Percentiles rank a stretch among this genome's conserved stretches.
phyloP scores from a whole-genome alignment of 1,140 invertebrate genomes.

The Dendroctonus ponderosae region DNA sequence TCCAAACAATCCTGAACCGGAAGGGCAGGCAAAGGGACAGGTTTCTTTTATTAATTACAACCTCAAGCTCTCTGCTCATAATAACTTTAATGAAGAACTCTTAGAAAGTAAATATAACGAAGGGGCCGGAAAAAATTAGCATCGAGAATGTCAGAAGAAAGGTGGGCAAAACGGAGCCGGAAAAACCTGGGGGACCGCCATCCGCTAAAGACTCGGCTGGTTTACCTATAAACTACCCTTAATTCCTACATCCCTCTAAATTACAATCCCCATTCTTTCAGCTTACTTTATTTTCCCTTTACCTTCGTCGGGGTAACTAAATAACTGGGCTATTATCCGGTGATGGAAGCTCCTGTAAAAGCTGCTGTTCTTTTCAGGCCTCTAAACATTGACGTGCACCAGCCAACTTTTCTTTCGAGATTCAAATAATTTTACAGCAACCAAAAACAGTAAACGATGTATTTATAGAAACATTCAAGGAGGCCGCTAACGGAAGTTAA shows the following conservation, averaged over 20 bases:
- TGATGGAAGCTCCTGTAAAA: slow-evolving; percentile 43
- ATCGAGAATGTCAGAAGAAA: slow-evolving; percentile 37
- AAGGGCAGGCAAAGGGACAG: too few relatives aligned
- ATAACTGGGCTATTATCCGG: slow-evolving; percentile 52
- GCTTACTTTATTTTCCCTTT: slow-evolving; percentile 52
- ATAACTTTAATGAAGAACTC: slow-evolving; percentile 42
- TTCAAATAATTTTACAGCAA: neutral
- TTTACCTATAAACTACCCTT: slow-evolving; percentile 55
- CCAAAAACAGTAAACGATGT: too few relatives aligned
- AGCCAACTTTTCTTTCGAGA: neutral
- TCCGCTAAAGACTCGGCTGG: slow-evolving; percentile 51
- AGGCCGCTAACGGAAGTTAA: too few relatives aligned
- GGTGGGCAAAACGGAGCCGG: slow-evolving; percentile 18
- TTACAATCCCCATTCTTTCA: slow-evolving; percentile 54
- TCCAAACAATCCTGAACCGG: too few relatives aligned
- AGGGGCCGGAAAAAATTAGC: slow-evolving; percentile 40
- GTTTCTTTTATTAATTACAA: slow-evolving; percentile 37
- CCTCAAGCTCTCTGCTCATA: slow-evolving; percentile 32
- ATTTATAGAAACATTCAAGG: too few relatives aligned
- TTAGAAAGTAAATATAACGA: slow-evolving; percentile 32
- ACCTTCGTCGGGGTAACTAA: slow-evolving; percentile 50
- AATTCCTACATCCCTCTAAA: slow-evolving; percentile 54
- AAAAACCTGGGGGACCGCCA: slow-evolving; percentile 36
- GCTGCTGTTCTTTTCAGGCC: slow-evolving; percentile 33
- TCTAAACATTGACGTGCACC: slow-evolving; percentile 14